Evolutionary conservation across 1,140 invertebrate genomes (phyloP), one percentile per base, ranked within the genome.

Genomic region (Euschistus heros): DNA sequence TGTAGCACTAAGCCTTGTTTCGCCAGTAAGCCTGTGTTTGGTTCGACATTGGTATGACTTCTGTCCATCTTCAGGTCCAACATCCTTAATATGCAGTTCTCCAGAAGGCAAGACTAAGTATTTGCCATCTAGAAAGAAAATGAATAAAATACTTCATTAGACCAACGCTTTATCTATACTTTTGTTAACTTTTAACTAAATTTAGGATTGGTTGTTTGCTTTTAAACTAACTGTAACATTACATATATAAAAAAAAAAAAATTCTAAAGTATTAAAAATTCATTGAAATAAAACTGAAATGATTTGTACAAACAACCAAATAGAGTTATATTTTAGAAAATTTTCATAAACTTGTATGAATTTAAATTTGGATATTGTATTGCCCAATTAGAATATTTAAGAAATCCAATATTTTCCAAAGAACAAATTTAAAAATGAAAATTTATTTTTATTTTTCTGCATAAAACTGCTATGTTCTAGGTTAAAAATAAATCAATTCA

Each of bases 31-130:
- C 70, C 92, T 83, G 76, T 97, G 94, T 74, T 92, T 91, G 50
- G 93, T 97, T 70, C 92, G 83, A 76, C 94, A 98, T 75, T 94
- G 91, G 74, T 92, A 95, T 66, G 86, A 89, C 77, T 94, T 94
- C 76, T 92, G 92, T 66, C 92, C 91, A 77, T 95, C 92, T 75
- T 93, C 91, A 67, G 89, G 89, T 75, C 88, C 90, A 62, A 94
- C 92, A 78, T 94, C 91, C 72, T 88, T 84, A 72, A 95, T 95
- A 75, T 95, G 92, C 60, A 95, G 80, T 79, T 95, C 92, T 68
- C 92, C 92, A 72, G 91, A 93, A 68, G 92, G 92, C 66, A 94
- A 77, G 33, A 94, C 91, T 73, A 95, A 81, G 76, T 94, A 96
- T 84, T 94, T 94, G 69, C 91, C 91, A 79, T 94, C 91, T 94